Conservation (phyloP, 2,113 vertebrate species). For the Epinephelus cyanopodus region DNA sequence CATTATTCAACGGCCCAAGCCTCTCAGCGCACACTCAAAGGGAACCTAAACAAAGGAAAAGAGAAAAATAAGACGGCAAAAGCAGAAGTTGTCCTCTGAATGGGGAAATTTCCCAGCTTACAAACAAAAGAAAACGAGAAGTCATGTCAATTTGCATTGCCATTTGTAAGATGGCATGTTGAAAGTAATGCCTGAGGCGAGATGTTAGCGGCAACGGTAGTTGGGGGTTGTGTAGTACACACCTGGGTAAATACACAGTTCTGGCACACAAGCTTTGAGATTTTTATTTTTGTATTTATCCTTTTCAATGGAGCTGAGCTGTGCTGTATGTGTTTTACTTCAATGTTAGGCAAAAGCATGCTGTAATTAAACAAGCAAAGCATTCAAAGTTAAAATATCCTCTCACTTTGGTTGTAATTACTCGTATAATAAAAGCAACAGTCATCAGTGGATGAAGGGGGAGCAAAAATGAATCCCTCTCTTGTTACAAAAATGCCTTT, state of each 20-base stretch:
- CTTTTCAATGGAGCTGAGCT: not conserved
- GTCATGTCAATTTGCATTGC: slow-evolving; percentile 70
- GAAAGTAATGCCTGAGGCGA: slow-evolving; percentile 52
- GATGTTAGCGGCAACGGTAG: slow-evolving; percentile 36
- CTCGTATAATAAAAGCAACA: slow-evolving; percentile 6
- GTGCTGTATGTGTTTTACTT: not conserved
- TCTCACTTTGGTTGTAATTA: slow-evolving; percentile 3
- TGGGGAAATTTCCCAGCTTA: slow-evolving; percentile 65
- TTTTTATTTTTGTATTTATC: slow-evolving; percentile 18
- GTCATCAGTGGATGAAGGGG: slow-evolving; percentile 1
- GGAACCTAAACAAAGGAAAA: slow-evolving; percentile 53
- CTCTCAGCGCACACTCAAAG: slow-evolving; percentile 38
- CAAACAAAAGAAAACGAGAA: slow-evolving; percentile 78
- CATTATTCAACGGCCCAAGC: slow-evolving; percentile 55
- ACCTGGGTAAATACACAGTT: slow-evolving; percentile 56
- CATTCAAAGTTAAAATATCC: slow-evolving; percentile 6
- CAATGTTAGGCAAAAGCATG: not conserved
- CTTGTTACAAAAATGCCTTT: slow-evolving; percentile 46
- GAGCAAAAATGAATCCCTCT: slow-evolving; percentile 33
- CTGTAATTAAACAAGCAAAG: not conserved
- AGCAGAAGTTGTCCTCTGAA: slow-evolving; percentile 71
- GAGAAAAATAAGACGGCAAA: slow-evolving; percentile 57
- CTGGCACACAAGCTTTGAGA: not conserved
- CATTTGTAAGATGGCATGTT: slow-evolving; percentile 54
- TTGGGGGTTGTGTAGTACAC: slow-evolving; percentile 22